A percentile compares a stretch with the other conserved stretches of the same genome.
Conservation (phyloP, 2,888 invertebrate genomes). For the Mystacides longicornis region DNA sequence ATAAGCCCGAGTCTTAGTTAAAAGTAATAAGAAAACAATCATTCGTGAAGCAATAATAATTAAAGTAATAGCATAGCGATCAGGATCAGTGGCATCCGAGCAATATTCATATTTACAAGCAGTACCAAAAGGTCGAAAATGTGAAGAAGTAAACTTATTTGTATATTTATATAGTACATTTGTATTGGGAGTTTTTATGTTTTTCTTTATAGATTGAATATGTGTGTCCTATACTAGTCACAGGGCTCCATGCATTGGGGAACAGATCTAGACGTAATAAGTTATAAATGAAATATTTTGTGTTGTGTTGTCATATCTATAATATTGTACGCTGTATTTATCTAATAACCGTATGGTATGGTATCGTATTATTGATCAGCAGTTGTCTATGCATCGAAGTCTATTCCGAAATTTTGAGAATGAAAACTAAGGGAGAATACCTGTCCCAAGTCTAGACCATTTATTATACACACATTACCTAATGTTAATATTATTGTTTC, state of each 20-base stretch:
- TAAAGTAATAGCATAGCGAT: constrained; percentile 7
- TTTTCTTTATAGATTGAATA: constrained; percentile 12
- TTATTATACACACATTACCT: constrained; percentile 13
- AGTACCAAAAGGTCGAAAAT: neutral
- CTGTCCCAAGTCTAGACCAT: constrained; percentile 27
- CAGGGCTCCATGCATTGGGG: constrained; percentile 23
- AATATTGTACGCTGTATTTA: constrained; percentile 13
- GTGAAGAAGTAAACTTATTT: neutral
- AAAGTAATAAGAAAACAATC: too few relatives aligned
- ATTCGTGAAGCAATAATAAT: too few relatives aligned
- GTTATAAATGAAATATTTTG: constrained; percentile 25
- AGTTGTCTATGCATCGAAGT: constrained; percentile 23
- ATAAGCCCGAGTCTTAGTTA: too few relatives aligned
- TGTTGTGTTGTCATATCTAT: constrained; percentile 28
- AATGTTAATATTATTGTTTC: neutral
- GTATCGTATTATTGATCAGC: constrained; percentile 20
- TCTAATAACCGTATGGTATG: too few relatives aligned
- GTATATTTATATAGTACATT: constrained; percentile 12
- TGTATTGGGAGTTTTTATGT: constrained; percentile 20
- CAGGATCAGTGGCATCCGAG: constrained; percentile 2
- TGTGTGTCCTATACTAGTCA: constrained; percentile 27
- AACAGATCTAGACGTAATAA: constrained; percentile 25
- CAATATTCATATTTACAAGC: neutral
- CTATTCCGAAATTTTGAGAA: too few relatives aligned
- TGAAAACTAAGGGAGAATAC: constrained; percentile 25